Conservation (phyloP, 1,140 invertebrate species). For the Drosophila tani region DNA sequence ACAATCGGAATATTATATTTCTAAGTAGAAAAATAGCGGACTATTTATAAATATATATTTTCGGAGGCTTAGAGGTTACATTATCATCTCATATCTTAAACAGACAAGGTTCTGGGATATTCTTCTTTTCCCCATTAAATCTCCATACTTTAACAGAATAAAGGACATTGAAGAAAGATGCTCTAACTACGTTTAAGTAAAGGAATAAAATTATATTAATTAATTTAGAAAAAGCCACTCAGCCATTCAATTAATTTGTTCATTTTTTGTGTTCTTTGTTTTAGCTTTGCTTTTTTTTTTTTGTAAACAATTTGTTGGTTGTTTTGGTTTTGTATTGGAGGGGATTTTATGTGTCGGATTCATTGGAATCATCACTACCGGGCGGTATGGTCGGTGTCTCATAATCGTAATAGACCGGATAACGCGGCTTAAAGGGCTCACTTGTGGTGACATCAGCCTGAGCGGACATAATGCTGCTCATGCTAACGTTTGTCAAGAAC, state of each 20-base stretch:
- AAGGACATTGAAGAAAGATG: conserved; percentile 28
- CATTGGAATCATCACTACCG: conserved; percentile 85
- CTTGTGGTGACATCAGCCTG: conserved; percentile 76
- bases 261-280: conserved; percentile 39
- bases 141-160: conserved; percentile 35
- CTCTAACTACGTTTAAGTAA: conserved; percentile 63
- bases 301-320: conserved; percentile 29
- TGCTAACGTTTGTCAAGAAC: conserved; percentile 81
- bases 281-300: conserved; percentile 23
- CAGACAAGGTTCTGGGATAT: background rate
- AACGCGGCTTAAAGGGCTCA: conserved; percentile 83
- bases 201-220: conserved; percentile 59
- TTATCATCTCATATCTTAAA: background rate
- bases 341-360: conserved; percentile 75
- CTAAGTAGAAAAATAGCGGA: background rate
- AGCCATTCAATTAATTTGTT: conserved; percentile 69
- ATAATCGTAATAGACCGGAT: conserved; percentile 84
- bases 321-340: conserved; percentile 49
- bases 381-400: conserved; percentile 84
- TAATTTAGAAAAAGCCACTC: conserved; percentile 71
- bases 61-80: background rate
- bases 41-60: background rate
- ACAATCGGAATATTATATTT: background rate
- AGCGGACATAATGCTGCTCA: conserved; percentile 79
- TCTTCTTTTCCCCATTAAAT: background rate